Base-by-base conservation (phyloP, 1,140 invertebrate genomes). In the Euschistus heros region DNA sequence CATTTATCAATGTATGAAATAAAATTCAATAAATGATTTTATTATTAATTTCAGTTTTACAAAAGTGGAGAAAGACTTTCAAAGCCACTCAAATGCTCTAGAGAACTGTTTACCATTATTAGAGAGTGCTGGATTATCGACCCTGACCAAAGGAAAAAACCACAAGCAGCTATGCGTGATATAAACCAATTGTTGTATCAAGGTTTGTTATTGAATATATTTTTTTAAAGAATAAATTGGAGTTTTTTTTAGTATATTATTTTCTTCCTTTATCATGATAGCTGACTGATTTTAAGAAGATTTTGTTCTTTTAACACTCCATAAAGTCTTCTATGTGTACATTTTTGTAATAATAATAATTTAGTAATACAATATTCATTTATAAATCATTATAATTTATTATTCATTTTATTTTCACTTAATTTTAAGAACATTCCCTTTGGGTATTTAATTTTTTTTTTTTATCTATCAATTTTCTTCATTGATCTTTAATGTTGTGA, bases 61-160 rank as follows among this genome's bases (percentile, higher is more conserved):
- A 71, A 77, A 61, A 81, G 78, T 72, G 90, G 89, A 15, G 86
- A 86, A 74, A 78, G 86, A 68, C 78, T 97, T 72, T 84, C 81
- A 68, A 77, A 79, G 44, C 93, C 94, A 8, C 76, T 78, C 68
- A 78, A 78, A 10, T 97, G 93, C 75, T 90, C 92, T 18, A 67
- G 75, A 3, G 87, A 90, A 71, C 86, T 98, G 57, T 94, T 89
- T 74, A 77, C 81, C 67, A 77, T 97, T 22, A 94, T 98, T 82
- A 75, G 79, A 18, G 86, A 91, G 70, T 94, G 94, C 71, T 99
- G 96, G 96, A 80, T 84, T 65, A 74, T 82, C 22, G 83, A 89
- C 71, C 84, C 85, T 3, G 80, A 84, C 30, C 75, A 77, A 20
- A 76, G 87, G 15, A 88, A 88, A 74, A 82, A 85, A 68, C 87